phyloP scores from a whole-genome alignment of 2,113 vertebrate genomes.

The Varanus komodoensis region DNA sequence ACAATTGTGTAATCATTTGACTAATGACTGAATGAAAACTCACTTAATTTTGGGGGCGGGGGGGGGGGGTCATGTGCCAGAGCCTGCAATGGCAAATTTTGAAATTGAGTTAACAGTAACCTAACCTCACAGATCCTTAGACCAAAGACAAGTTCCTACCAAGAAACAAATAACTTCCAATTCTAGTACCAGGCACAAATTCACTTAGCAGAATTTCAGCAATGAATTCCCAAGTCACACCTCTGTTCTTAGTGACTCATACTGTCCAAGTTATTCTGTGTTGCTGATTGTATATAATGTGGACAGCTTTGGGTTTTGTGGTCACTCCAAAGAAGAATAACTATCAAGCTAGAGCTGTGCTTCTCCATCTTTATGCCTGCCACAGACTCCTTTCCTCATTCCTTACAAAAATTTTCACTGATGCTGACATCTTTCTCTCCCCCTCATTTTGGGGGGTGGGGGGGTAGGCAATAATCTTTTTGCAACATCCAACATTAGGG shows the following conservation, averaged over 20 bases:
- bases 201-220: not conserved
- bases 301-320: slow-evolving; percentile 43
- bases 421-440: not conserved
- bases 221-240: slow-evolving; percentile 17
- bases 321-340: slow-evolving; percentile 36
- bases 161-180: slow-evolving; percentile 3
- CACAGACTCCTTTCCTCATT: rapidly evolving
- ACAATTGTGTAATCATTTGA: not conserved
- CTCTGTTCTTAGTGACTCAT: slow-evolving; percentile 18
- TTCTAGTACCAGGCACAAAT: not conserved
- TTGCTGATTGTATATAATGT: slow-evolving; percentile 27
- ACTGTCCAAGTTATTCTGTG: slow-evolving; percentile 17
- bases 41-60: not conserved
- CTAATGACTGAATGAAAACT: not conserved
- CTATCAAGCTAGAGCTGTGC: not conserved
- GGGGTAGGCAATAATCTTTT: not conserved
- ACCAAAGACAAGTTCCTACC: not conserved
- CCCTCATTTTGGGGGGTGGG: not conserved
- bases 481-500: slow-evolving; percentile 38
- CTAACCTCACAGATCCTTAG: not conserved
- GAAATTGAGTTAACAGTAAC: not conserved
- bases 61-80: not conserved
- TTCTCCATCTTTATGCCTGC: not conserved
- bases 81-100: not conserved
- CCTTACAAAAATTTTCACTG: slow-evolving; percentile 25